Evolutionary conservation across 35 echinoderm and acorn worm genomes (phyloP).

Genomic region (Ophiothrix spiculata): DNA sequence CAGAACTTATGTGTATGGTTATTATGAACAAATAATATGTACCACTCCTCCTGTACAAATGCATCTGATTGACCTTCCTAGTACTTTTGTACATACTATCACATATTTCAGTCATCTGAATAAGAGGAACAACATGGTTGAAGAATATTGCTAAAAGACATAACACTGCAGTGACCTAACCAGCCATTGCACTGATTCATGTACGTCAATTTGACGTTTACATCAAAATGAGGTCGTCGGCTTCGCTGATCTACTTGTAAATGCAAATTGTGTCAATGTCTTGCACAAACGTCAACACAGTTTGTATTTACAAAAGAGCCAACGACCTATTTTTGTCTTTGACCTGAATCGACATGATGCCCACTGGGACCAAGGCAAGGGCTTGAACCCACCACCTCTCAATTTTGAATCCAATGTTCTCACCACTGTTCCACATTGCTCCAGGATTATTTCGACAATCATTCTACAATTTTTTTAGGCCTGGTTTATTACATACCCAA

Average conservation of each 20-base stretch:
- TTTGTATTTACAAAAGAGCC: not conserved
- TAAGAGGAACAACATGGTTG: no score
- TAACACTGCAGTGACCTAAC: no score
- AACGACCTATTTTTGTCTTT: not conserved
- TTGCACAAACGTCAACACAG: not conserved
- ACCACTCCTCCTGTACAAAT: no score
- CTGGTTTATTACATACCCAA: slow-evolving; percentile 60
- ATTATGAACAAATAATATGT: not conserved
- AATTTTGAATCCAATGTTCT: no score
- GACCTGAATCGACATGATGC: not conserved
- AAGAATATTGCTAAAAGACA: no score
- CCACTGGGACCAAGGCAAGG: not conserved
- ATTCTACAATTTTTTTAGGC: not conserved
- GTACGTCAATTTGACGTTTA: no score
- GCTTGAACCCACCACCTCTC: no score
- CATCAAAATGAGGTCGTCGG: no score
- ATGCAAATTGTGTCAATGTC: not conserved
- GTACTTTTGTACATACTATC: no score
- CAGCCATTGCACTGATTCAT: no score
- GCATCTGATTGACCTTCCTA: not conserved
- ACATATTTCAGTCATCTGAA: no score
- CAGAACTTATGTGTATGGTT: not conserved
- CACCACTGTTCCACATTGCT: not conserved
- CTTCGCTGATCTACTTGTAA: not conserved
- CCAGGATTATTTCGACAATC: not conserved